Percentiles rank a stretch among this genome's conserved stretches.
Evolutionary conservation across 2,113 vertebrate species (phyloP).

Genomic region (Pyxicephalus adspersus): DNA sequence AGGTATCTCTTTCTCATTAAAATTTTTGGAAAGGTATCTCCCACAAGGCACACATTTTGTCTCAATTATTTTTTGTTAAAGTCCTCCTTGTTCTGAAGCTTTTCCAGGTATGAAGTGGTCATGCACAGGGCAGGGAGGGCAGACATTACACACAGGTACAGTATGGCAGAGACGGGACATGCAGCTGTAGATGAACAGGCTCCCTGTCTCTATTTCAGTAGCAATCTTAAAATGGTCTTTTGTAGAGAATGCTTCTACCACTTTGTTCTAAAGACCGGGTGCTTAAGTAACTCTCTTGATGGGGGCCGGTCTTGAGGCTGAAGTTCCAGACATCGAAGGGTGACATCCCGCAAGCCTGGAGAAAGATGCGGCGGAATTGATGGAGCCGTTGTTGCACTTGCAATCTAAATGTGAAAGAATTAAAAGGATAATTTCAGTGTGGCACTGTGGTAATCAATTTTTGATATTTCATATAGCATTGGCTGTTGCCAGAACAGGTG

Average conservation of each 20-base stretch:
- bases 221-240: conserved; percentile 59
- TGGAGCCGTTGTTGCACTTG: conserved; percentile 86
- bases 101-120: conserved; percentile 75
- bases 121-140: conserved; percentile 67
- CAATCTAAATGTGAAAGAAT: conserved; percentile 73
- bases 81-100: conserved; percentile 72
- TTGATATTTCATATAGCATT: too few species aligned
- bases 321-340: conserved; percentile 87
- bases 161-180: conserved; percentile 59
- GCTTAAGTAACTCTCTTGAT: conserved; percentile 86
- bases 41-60: conserved; percentile 73
- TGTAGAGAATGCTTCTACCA: conserved; percentile 72
- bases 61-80: conserved; percentile 61
- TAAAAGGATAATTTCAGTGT: too few species aligned
- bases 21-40: conserved; percentile 13
- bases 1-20: neutral
- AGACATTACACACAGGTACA: conserved; percentile 49
- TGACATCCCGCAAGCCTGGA: conserved; percentile 85
- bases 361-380: conserved; percentile 82
- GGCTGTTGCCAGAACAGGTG: too few species aligned
- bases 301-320: conserved; percentile 86
- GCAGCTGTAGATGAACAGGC: conserved; percentile 59
- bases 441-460: too few species aligned
- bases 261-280: conserved; percentile 83
- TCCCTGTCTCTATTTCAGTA: conserved; percentile 66